Evolutionary conservation across 1,140 invertebrate genomes (phyloP).

Genomic region (Caenorhabditis tropicalis): DNA sequence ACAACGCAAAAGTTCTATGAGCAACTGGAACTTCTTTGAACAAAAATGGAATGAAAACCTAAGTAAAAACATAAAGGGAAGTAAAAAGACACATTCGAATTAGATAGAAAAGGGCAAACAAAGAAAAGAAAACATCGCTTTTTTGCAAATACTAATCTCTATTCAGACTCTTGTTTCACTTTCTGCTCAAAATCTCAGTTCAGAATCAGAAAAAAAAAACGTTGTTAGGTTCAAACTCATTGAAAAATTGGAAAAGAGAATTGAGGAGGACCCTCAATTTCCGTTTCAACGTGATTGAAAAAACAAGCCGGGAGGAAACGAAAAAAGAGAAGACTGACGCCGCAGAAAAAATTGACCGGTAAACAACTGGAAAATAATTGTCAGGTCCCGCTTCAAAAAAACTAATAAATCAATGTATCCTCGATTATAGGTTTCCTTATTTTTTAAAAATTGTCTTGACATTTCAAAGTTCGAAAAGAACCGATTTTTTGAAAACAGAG

Average conservation of each 20-base stretch:
- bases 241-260: not conserved
- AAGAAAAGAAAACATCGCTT: not conserved
- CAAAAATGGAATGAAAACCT: not conserved
- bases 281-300: conserved; percentile 31
- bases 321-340: not conserved
- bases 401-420: not conserved
- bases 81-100: not conserved
- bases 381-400: not conserved
- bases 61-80: not conserved
- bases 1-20: not conserved
- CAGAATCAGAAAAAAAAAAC: not conserved
- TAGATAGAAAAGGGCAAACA: not conserved
- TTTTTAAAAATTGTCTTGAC: not conserved
- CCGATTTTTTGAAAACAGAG: no score
- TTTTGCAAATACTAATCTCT: conserved; percentile 12
- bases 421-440: not conserved
- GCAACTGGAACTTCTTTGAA: not conserved
- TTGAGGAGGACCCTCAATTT: conserved; percentile 23
- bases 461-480: no score
- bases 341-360: conserved; percentile 18
- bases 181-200: not conserved
- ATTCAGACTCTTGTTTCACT: not conserved
- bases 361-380: conserved; percentile 23
- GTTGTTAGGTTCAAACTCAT: conserved; percentile 8
- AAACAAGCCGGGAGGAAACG: not conserved